phyloP scores from a whole-genome alignment of 2,888 invertebrate species.

The Idaea straminata region DNA sequence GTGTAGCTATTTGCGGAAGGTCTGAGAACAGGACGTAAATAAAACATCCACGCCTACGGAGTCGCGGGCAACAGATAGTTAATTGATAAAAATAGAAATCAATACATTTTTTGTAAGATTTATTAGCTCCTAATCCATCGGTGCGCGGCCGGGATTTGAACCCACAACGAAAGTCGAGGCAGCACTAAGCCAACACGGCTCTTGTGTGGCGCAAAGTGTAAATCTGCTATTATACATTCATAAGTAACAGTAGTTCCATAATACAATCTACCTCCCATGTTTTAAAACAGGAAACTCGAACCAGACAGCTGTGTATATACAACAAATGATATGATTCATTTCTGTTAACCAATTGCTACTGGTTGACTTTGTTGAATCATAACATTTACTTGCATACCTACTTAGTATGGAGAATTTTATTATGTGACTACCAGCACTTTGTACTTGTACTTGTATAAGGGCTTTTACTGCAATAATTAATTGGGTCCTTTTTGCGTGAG shows the following conservation, averaged over 20 bases:
- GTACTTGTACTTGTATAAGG: no score
- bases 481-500: no score
- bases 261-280: conserved; percentile 10
- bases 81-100: background rate
- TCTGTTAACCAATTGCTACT: conserved; percentile 3
- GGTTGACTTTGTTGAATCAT: background rate
- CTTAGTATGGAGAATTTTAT: no score
- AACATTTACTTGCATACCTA: background rate
- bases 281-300: conserved; percentile 37
- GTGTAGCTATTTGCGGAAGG: no score
- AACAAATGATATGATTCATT: conserved; percentile 7
- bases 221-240: background rate
- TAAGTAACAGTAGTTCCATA: conserved; percentile 3
- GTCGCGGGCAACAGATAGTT: background rate
- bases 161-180: no score
- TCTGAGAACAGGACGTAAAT: background rate
- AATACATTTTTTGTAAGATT: background rate
- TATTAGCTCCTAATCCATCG: background rate
- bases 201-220: background rate
- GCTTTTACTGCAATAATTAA: no score
- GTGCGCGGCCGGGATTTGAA: no score
- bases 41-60: background rate
- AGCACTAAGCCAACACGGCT: no score
- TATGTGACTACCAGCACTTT: no score
- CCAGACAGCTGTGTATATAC: conserved; percentile 4